Conservation (phyloP, 2,888 invertebrate genomes). For the Molorchus minor region DNA sequence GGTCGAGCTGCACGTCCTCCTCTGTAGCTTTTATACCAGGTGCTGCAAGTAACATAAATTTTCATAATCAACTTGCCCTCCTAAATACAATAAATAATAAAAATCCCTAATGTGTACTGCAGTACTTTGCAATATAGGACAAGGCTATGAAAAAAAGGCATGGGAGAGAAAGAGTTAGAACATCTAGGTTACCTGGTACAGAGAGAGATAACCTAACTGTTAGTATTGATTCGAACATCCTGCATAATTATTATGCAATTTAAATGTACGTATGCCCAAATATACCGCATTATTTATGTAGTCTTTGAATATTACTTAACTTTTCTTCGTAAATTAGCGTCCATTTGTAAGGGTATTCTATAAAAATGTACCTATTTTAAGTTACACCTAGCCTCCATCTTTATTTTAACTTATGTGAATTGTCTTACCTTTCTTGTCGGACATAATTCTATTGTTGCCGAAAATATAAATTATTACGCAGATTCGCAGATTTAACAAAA, state of each 20-base stretch:
- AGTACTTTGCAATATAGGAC: conserved; percentile 62
- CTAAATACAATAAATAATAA: conserved; percentile 54
- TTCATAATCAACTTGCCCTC: conserved; percentile 61
- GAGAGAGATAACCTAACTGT: conserved; percentile 60
- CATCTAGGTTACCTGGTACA: conserved; percentile 55
- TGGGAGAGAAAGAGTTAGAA: conserved; percentile 57
- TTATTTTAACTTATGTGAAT: conserved; percentile 30
- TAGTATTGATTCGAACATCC: conserved; percentile 62
- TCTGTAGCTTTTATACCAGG: conserved; percentile 57
- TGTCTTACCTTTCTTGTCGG: conserved; percentile 56
- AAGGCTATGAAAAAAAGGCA: conserved; percentile 60
- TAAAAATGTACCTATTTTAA: conserved; percentile 30
- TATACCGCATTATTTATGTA: conserved; percentile 34
- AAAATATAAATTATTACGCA: conserved; percentile 35
- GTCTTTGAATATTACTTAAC: conserved; percentile 26
- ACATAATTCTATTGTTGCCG: conserved; percentile 44
- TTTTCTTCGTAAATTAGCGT: conserved; percentile 28
- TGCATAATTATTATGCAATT: conserved; percentile 60
- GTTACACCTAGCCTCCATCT: conserved; percentile 40
- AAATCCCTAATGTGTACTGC: conserved; percentile 55
- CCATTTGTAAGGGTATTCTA: conserved; percentile 17
- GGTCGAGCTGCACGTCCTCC: conserved; percentile 53
- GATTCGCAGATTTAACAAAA: conserved; percentile 33
- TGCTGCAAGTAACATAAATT: conserved; percentile 62
- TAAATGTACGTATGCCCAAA: conserved; percentile 41